Evolutionary conservation across 2,888 invertebrate species (phyloP).

Genomic region (Anoplius nigerrimus): DNA sequence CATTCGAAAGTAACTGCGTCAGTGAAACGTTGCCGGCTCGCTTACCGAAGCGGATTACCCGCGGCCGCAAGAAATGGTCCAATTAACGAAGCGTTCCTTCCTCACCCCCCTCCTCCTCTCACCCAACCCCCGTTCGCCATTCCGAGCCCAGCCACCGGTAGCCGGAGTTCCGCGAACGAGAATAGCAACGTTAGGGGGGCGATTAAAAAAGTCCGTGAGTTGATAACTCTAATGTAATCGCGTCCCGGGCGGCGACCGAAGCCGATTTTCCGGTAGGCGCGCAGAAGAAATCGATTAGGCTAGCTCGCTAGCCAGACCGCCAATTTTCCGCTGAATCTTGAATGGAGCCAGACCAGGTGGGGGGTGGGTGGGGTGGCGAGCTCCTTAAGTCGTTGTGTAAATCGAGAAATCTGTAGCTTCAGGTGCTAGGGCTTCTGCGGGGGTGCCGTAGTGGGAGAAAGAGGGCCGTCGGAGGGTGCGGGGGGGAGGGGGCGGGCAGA

Average conservation of each 20-base stretch:
- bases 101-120: too few species aligned
- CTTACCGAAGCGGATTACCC: too few species aligned
- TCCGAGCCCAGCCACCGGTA: neutral
- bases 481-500: conserved; percentile 14
- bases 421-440: conserved; percentile 14
- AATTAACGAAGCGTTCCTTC: neutral
- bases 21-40: too few species aligned
- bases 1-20: too few species aligned
- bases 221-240: too few species aligned
- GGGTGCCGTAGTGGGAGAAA: conserved; percentile 8
- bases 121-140: neutral
- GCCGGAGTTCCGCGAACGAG: neutral
- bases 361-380: neutral
- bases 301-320: neutral
- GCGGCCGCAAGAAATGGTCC: too few species aligned
- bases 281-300: neutral
- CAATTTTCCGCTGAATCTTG: neutral
- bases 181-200: too few species aligned
- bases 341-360: too few species aligned
- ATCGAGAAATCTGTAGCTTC: conserved; percentile 41
- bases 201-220: too few species aligned
- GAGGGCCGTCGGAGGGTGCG: neutral
- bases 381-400: conserved; percentile 36
- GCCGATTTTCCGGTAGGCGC: too few species aligned
- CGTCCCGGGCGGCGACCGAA: too few species aligned